Percentiles rank a stretch among this genome's conserved stretches.
Evolutionary conservation across 2,113 vertebrate genomes (phyloP).

Genomic region (Oreochromis tanganicae): DNA sequence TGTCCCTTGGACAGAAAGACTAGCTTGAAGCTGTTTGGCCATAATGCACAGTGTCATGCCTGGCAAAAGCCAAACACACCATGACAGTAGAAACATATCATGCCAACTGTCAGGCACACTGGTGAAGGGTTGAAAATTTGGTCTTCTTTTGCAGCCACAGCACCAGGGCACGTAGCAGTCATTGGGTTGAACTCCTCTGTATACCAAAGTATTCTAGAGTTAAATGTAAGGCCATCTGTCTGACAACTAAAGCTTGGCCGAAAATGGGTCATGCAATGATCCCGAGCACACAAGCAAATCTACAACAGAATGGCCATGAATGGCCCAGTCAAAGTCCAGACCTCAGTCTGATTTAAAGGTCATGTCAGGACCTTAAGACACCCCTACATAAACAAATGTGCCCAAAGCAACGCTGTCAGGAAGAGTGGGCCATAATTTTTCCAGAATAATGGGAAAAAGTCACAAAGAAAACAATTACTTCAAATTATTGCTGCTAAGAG

Average conservation of each 20-base stretch:
- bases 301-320: not conserved
- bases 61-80: not conserved
- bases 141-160: not conserved
- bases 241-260: not conserved
- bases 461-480: not conserved
- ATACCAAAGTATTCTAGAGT: not conserved
- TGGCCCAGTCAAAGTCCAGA: not conserved
- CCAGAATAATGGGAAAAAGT: not conserved
- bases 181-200: not conserved
- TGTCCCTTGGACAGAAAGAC: not conserved
- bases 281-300: not conserved
- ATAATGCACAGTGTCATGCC: not conserved
- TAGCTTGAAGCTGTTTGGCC: not conserved
- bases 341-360: not conserved
- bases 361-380: not conserved
- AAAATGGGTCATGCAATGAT: not conserved
- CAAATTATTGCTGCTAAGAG: not conserved
- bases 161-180: fast-evolving
- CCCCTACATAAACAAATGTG: not conserved
- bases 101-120: not conserved
- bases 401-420: not conserved
- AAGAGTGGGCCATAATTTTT: not conserved
- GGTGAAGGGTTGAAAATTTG: not conserved
- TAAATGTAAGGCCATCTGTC: not conserved
- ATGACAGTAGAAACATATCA: not conserved